A percentile compares a stretch with the other conserved stretches of the same genome.
These are phyloP conservation scores for Sebastes melanostomus DNA, from an alignment of 2,797 vertebrate genomes.

Conservation along the genomic window DNA sequence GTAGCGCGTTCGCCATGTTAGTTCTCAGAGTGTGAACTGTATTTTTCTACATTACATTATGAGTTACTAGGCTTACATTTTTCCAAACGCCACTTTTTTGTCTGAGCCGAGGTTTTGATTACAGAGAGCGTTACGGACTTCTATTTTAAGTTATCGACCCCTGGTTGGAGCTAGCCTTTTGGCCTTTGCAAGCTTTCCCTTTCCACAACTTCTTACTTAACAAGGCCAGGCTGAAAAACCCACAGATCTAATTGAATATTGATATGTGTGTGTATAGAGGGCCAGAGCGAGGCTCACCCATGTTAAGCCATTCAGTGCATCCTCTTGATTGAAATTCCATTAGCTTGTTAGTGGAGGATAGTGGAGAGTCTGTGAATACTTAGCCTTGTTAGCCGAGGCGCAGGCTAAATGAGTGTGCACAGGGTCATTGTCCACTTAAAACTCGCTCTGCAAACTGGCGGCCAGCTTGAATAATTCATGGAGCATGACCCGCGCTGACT, in stretches of 20 bases:
- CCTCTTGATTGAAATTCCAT: conserved; percentile 85
- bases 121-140: conserved; percentile 52
- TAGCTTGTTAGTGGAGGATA: conserved; percentile 82
- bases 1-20: conserved; percentile 2
- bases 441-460: conserved; percentile 72
- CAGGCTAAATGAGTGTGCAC: conserved; percentile 80
- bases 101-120: conserved; percentile 54
- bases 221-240: conserved; percentile 70
- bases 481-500: conserved; percentile 68
- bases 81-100: conserved; percentile 22
- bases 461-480: conserved; percentile 81
- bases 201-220: conserved; percentile 73
- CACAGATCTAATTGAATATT: conserved; percentile 82
- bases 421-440: conserved; percentile 85
- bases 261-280: conserved; percentile 68
- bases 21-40: conserved; percentile 2
- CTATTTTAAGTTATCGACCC: conserved; percentile 55
- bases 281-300: conserved; percentile 60
- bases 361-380: conserved; percentile 74
- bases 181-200: conserved; percentile 62
- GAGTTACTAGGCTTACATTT: conserved; percentile 11
- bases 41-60: conserved; percentile 25
- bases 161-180: conserved; percentile 60
- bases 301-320: conserved; percentile 77
- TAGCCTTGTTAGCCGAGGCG: conserved; percentile 79